A percentile compares a stretch with the other conserved stretches of the same genome.
Evolutionary conservation across 2,113 vertebrate genomes (phyloP).

Genomic region (Zosterops borbonicus): DNA sequence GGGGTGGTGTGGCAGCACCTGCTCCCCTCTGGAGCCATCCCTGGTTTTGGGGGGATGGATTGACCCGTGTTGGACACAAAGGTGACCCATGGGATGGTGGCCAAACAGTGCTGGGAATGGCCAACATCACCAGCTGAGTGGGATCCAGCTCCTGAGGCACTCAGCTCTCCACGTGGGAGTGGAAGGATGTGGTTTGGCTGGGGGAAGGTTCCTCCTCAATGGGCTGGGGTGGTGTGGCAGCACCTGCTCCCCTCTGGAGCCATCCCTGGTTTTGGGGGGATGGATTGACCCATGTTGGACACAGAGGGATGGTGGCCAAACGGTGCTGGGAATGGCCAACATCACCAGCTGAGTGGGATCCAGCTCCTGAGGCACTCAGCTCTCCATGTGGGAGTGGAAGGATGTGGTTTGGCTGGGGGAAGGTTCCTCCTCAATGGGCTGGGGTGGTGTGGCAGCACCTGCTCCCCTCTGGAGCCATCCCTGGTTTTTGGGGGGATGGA

Average conservation of each 20-base stretch:
- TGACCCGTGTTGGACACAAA: accelerated
- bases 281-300: neutral
- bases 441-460: too few relatives aligned
- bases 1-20: neutral
- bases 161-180: neutral
- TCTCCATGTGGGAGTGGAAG: neutral
- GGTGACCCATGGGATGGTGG: accelerated
- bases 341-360: neutral
- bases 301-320: accelerated
- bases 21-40: neutral
- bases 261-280: accelerated
- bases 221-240: neutral
- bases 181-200: neutral
- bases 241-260: neutral
- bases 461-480: too few relatives aligned
- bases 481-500: too few relatives aligned
- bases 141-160: neutral
- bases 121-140: neutral
- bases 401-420: neutral
- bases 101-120: accelerated
- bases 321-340: accelerated
- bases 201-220: too few relatives aligned
- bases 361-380: neutral
- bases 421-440: too few relatives aligned
- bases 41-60: accelerated